Evolutionary conservation across 2,888 invertebrate species (phyloP), one percentile per base, ranked within the genome.

Genomic region (Dastarcus helophoroides): DNA sequence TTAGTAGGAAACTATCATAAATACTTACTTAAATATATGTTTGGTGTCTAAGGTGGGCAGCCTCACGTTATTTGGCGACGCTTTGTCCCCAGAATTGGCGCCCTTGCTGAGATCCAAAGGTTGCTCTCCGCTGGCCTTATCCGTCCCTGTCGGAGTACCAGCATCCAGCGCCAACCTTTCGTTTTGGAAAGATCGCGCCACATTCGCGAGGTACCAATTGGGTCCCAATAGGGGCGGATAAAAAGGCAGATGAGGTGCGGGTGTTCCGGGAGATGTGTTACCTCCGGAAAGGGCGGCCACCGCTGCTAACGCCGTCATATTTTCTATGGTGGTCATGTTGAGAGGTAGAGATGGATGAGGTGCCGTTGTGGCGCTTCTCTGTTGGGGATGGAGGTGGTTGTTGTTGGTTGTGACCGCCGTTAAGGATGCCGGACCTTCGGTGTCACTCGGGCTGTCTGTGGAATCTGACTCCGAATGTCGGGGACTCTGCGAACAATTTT

Each of bases 71-170:
- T 43, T 50, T 10, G 42, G 44, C n/a, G n/a, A n/a, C 14, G 46
- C 44, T 11, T 35, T 39, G 23, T 43, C 44, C 26, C 36, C 37
- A 37, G 38, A 42, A 33, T 41, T 42, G 57, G 75, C 52, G 69
- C 79, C 69, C 73, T 72, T 85, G 67, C 83, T 86, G 54, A 88
- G 76, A 68, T 88, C 86, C 51, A 88, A 71, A 11, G 86, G 86
- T 63, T 83, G 83, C 56, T 84, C 84, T 40, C 72, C 66, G 24
- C 38, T 42, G 32, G 29, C 37, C 36, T 44, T 46, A 27, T 47
- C 47, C 25, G 36, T 46, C 13, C 39, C 46, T 4, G 32, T 19
- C 26, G 7, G 13, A 33, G 38, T 21, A 32, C 29, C 31, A 25
- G 29, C 36, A 31, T 34, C 27, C 25, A 38, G 31, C 19, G 36